phyloP scores from a whole-genome alignment of 2,888 invertebrate species.

The Idaea dimidiata region DNA sequence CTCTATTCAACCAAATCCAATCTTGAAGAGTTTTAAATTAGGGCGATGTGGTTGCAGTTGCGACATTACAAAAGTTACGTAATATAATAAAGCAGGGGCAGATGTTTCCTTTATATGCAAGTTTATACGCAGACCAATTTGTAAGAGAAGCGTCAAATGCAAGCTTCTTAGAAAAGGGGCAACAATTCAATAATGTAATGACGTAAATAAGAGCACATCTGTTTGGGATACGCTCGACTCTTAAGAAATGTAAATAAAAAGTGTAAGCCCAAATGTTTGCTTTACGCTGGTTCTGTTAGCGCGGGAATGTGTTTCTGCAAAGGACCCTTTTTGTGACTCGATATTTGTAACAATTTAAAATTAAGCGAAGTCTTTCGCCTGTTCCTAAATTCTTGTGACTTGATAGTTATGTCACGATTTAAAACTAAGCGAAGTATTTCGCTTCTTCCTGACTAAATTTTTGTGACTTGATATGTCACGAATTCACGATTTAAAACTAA shows the following conservation, averaged over 20 bases:
- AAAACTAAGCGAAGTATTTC: too few species aligned
- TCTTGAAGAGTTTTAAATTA: constrained; percentile 25
- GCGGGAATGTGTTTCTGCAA: neutral
- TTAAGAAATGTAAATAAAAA: neutral
- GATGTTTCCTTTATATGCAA: constrained; percentile 38
- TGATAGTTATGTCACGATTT: too few species aligned
- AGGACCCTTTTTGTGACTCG: neutral
- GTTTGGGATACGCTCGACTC: neutral
- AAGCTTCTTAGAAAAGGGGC: neutral
- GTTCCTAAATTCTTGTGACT: too few species aligned
- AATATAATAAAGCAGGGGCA: constrained; percentile 40
- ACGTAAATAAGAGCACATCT: constrained; percentile 2
- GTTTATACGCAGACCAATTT: constrained; percentile 25
- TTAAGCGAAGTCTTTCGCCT: neutral
- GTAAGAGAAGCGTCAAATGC: constrained; percentile 16
- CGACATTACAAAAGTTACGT: constrained; percentile 32
- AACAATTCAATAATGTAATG: neutral
- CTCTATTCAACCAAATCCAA: neutral
- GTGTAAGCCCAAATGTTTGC: neutral
- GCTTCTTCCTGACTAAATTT: too few species aligned
- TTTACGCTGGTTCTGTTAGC: neutral
- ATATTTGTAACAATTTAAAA: neutral
- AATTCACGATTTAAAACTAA: neutral
- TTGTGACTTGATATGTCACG: neutral
- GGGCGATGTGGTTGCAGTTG: constrained; percentile 31